These are phyloP conservation scores for Zophobas morio DNA, from an alignment of 1,140 invertebrate species.

Conservation along the genomic window DNA sequence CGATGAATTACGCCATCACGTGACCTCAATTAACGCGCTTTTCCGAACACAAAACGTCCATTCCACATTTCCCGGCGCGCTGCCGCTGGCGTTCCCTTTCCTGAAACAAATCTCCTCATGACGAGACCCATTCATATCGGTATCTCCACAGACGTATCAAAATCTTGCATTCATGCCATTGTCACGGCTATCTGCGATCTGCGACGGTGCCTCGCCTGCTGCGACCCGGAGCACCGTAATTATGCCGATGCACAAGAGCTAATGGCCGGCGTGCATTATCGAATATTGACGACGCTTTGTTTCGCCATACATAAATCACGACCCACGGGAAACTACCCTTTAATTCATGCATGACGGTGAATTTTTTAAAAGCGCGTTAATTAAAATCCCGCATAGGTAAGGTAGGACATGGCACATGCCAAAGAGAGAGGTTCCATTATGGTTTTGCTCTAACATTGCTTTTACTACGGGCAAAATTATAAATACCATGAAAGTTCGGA, in stretches of 20 bases:
- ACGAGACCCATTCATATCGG: slow-evolving; percentile 37
- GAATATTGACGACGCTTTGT: slow-evolving; percentile 41
- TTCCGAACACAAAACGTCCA: slow-evolving; percentile 7
- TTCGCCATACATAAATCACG: slow-evolving; percentile 35
- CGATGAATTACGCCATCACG: not conserved
- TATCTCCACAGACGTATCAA: slow-evolving; percentile 36
- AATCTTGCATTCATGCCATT: slow-evolving; percentile 34
- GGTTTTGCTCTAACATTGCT: too few relatives aligned
- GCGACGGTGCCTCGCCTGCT: slow-evolving; percentile 35
- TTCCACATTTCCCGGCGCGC: slow-evolving; percentile 6
- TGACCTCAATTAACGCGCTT: slow-evolving; percentile 31
- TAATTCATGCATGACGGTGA: slow-evolving; percentile 37
- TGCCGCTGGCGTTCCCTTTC: slow-evolving; percentile 16
- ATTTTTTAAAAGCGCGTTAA: slow-evolving; percentile 22
- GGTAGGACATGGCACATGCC: not conserved
- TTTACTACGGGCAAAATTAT: too few relatives aligned
- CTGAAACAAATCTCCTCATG: slow-evolving; percentile 32
- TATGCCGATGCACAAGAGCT: slow-evolving; percentile 37
- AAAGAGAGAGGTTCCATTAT: not conserved
- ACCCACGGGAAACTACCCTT: slow-evolving; percentile 37
- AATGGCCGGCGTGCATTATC: slow-evolving; percentile 41
- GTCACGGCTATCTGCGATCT: slow-evolving; percentile 39
- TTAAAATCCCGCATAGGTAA: slow-evolving; percentile 31
- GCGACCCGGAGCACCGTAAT: slow-evolving; percentile 39
- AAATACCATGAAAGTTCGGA: too few relatives aligned